Base-by-base conservation (phyloP, 2,113 vertebrate species). In the Neopipo cinnamomea region DNA sequence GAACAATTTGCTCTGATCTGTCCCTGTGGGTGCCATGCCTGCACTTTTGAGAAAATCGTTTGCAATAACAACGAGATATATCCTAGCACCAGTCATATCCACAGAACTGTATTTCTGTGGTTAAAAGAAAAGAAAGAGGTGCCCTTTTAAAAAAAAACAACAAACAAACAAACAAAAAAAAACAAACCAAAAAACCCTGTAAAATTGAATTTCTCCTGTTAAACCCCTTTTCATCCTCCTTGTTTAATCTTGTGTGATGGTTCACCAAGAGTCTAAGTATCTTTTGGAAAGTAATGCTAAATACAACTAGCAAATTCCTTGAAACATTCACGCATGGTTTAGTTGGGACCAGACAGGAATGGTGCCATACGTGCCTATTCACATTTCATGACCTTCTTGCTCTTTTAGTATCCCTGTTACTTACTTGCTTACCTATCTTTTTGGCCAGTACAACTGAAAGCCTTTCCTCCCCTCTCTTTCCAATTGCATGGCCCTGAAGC, bases 271-370 rank as follows among this genome's bases (percentile, higher is more conserved):
- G 41, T 87, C 65, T 53, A 61, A 82, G 66, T n/a, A 95, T 93
- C 65, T 95, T 96, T 68, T 90, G 91, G 82, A 93, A 94, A 95
- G 72, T 62, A 93, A 75, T 76, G 92, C 17, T 96, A 92, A 94
- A 93, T 71, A 80, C 73, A 94, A 85, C 82, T 90, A 70, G 82
- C 37, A 93, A 93, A 88, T 85, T 91, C 89, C 92, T 96, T 71
- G 53, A 96, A 95, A 94, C 59, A 75, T 89, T 94, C 93, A 80
- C 55, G 0, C 58, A 85, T 81, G 58, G 66, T 89, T 96, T 88
- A 90, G 52, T 5, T 74, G 50, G 62, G 85, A 75, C 72, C 78
- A 73, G 56, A 91, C 33, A 72, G 67, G 47, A 93, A 86, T 35
- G 53, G 79, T 88, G 77, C 84, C 95, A 71, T 33, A 75, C 6